phyloP scores from a whole-genome alignment of 2,113 vertebrate genomes.

The Sinocyclocheilus maitianheensis region DNA sequence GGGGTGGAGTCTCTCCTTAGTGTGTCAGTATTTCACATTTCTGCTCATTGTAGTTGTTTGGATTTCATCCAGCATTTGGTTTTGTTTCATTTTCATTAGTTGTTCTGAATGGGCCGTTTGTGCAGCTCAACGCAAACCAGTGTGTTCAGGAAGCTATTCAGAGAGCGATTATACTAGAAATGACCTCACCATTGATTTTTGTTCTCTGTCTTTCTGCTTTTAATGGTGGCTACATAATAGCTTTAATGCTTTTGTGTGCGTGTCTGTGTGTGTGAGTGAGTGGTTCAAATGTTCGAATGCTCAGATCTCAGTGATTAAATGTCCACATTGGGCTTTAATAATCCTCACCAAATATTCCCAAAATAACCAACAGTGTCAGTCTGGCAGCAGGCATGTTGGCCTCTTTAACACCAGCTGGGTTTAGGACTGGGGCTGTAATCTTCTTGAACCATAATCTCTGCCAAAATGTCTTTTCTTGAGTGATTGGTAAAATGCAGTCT shows the following conservation, averaged over 20 bases:
- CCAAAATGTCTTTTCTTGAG: neutral
- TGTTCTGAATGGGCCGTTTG: slow-evolving; percentile 11
- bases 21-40: neutral
- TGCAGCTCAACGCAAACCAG: too few relatives aligned
- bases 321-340: neutral
- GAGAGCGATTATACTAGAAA: neutral
- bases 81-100: neutral
- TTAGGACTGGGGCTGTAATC: neutral
- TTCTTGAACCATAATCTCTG: neutral
- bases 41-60: neutral
- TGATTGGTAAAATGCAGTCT: neutral
- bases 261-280: too few relatives aligned
- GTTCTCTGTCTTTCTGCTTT: neutral
- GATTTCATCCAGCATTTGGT: slow-evolving; percentile 15
- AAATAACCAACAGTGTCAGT: neutral
- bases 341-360: neutral
- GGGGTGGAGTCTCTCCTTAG: neutral
- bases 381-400: neutral
- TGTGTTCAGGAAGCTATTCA: slow-evolving; percentile 22
- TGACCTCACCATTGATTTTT: neutral
- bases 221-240: neutral
- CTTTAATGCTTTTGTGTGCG: neutral
- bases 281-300: neutral
- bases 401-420: neutral
- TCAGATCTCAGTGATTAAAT: neutral